Base-by-base conservation (phyloP, 2,888 invertebrate genomes). In the Falcaria lacertinaria region DNA sequence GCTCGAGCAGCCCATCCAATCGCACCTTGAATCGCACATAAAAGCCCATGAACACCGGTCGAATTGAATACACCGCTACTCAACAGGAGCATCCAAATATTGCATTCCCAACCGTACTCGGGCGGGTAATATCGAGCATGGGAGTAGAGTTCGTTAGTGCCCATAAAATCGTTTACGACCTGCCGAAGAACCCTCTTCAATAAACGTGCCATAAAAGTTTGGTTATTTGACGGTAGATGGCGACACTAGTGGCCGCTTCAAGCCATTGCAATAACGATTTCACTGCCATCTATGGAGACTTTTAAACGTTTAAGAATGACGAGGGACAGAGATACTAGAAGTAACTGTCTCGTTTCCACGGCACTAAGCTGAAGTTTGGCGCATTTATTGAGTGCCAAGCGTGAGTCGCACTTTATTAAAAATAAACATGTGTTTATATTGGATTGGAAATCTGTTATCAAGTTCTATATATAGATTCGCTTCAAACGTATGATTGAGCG, bases 21-120 rank as follows among this genome's bases (percentile, higher is more conserved):
- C 87, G 85, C 89, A 88, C 89, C 89, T 89, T 83, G 87, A 88
- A 89, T 88, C 87, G 86, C 84, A 84, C 84, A 89, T 89, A 88
- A 88, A 88, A 82, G 80, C 82, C 79, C 81, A 81, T 82, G 85
- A 85, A 86, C 80, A 81, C 85, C 86, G 80, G 82, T 80, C 72
- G 72, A 87, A 88, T 87, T 87, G 81, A 88, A 88, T 87, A 85
- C 80, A 76, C 73, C 74, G 69, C 76, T 69, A 71, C 74, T 83
- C 79, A 72, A 80, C 82, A 79, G 78, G 72, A 85, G 87, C 80
- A 79, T 83, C 79, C 76, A 71, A 85, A 83, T 83, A 81, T 83
- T 81, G 82, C 82, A 81, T 74, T 80, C 71, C 75, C 80, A 64
- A 80, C 83, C 77, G 71, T 78, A 83, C 84, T 86, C 73, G 81